Evolutionary conservation across 2,888 invertebrate genomes (phyloP), one percentile per base, ranked within the genome.

Genomic region (Nycteola revayana): DNA sequence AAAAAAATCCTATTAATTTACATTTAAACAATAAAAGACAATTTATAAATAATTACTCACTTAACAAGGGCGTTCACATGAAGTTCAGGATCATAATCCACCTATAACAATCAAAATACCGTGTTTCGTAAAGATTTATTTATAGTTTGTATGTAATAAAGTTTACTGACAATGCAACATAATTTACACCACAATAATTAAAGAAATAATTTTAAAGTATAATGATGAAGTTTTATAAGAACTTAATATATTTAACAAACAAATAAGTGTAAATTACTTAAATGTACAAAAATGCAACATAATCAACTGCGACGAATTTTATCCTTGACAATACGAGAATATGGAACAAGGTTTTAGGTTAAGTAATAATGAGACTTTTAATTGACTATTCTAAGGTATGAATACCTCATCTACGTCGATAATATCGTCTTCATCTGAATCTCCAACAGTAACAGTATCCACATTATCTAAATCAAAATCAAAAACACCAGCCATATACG

Each of bases 391-490:
- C 28, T 35, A 42, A 45, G 25, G 43, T 29, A 56, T 52, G 75
- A 84, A 91, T 91, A 96, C 97, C 93, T 95, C 95, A 90, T 95
- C 95, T 54, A 93, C 90, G 73, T 95, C 95, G 75, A 96, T 94
- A 76, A 94, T 94, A 90, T 98, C 98, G 77, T 97, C 96, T 62
- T 96, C 94, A 67, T 95, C 95, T 74, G 94, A 94, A 78, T 94
- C 94, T 70, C 91, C 93, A 56, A 92, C 89, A 46, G 90, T 88
- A 60, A 90, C 90, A 44, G 91, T 89, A 76, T 91, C 91, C 64
- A 88, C 87, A 14, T n/a, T n/a, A 77, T 92, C 93, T 73, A 97
- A 91, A 87, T 98, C 97, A 83, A 98, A 93, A 91, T 97, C 96
- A 86, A 98, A 97, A 81, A 97, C 95, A 85, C 95, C 96, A 80